These are phyloP conservation scores for Harpagus bidentatus DNA, from an alignment of 2,113 vertebrate genomes.

Conservation along the genomic window DNA sequence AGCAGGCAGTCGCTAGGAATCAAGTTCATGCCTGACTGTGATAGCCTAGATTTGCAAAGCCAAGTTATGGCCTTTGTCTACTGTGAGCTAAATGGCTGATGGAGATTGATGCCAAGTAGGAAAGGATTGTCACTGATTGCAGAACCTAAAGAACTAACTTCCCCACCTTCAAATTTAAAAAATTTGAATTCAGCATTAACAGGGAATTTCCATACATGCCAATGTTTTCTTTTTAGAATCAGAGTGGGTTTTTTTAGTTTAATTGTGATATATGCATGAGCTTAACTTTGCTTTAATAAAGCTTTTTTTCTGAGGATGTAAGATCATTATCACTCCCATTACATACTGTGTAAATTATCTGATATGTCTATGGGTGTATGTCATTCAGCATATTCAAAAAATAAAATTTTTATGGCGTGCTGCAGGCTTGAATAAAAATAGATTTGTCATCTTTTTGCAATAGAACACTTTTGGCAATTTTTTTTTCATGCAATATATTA, in stretches of 20 bases:
- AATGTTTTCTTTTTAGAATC: background rate
- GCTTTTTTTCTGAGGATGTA: background rate
- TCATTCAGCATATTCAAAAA: slow-evolving; percentile 18
- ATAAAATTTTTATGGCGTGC: background rate
- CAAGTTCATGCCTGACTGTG: background rate
- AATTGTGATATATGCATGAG: background rate
- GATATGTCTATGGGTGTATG: background rate
- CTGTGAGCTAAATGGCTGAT: background rate
- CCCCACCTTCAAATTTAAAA: background rate
- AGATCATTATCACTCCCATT: background rate
- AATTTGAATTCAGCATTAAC: background rate
- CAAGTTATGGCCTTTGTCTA: background rate
- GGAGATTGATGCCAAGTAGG: background rate
- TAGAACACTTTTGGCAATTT: background rate
- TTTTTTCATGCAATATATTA: background rate
- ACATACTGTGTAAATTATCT: background rate
- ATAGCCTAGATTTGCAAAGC: background rate
- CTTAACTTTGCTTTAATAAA: background rate
- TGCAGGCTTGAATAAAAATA: slow-evolving; percentile 27
- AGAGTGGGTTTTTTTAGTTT: background rate
- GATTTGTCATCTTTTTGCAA: slow-evolving; percentile 18
- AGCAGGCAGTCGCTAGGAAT: background rate
- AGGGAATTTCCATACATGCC: background rate
- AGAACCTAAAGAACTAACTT: background rate
- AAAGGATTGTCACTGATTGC: background rate